These are phyloP conservation scores for Notodonta ziczac DNA, from an alignment of 2,888 invertebrate genomes.

Conservation along the genomic window DNA sequence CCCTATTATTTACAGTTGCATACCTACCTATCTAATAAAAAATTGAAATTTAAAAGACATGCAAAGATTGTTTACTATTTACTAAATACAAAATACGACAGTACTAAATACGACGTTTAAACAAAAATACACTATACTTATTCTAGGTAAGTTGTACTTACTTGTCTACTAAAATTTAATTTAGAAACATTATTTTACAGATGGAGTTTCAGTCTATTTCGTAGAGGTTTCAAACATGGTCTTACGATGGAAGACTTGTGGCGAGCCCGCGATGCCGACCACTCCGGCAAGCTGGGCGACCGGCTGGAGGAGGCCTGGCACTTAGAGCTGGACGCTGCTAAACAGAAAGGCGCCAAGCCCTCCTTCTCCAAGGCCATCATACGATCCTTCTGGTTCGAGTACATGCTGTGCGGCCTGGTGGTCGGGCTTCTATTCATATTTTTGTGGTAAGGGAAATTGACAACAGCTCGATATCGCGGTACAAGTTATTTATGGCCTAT, in stretches of 20 bases:
- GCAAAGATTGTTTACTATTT: no score
- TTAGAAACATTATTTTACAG: slow-evolving; percentile 62
- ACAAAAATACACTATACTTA: no score
- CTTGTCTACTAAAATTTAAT: no score
- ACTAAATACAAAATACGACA: no score
- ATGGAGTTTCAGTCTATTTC: slow-evolving; percentile 88
- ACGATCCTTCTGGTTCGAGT: slow-evolving; percentile 85
- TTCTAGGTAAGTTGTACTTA: no score
- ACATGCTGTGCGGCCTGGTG: slow-evolving; percentile 84
- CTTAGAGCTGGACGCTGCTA: slow-evolving; percentile 79
- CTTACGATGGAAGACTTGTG: slow-evolving; percentile 87
- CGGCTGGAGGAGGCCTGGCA: slow-evolving; percentile 88
- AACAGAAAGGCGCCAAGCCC: slow-evolving; percentile 80
- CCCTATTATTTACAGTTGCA: no score
- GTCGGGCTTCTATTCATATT: slow-evolving; percentile 84
- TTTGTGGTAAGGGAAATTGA: slow-evolving; percentile 78
- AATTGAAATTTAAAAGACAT: no score
- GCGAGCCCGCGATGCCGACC: slow-evolving; percentile 85
- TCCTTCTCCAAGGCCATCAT: slow-evolving; percentile 85
- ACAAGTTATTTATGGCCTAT: no score
- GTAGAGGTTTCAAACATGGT: slow-evolving; percentile 86
- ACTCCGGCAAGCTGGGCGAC: slow-evolving; percentile 87
- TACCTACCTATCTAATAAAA: no score
- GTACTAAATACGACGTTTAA: no score
- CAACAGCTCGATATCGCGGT: not conserved